These are phyloP conservation scores for Drymodes brunneopygia DNA, from an alignment of 2,113 vertebrate genomes.

Conservation along the genomic window DNA sequence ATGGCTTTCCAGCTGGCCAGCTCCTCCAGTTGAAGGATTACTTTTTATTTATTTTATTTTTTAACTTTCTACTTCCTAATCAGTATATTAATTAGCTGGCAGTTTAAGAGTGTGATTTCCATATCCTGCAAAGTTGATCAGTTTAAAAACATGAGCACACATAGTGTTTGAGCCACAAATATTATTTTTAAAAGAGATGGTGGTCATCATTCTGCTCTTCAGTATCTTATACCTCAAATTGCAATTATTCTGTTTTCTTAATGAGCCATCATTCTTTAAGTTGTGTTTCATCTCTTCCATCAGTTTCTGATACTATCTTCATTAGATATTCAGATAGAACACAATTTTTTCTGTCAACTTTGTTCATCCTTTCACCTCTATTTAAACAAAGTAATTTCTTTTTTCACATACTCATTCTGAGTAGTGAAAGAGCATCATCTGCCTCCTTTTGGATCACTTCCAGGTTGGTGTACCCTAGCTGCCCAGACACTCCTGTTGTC, in stretches of 20 bases:
- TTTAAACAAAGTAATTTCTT: not conserved
- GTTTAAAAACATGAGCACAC: not conserved
- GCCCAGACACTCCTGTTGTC: not conserved
- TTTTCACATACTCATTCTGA: not conserved
- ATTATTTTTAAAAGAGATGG: not conserved
- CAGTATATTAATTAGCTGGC: not conserved
- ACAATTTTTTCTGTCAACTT: not conserved
- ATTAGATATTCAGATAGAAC: not conserved
- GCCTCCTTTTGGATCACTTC: not conserved
- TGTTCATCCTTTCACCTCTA: not conserved
- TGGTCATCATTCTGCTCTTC: not conserved
- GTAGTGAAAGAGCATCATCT: not conserved
- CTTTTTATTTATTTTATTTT: too few species aligned
- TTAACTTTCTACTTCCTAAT: rapidly evolving
- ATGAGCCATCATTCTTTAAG: not conserved
- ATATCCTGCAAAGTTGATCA: not conserved
- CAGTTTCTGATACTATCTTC: not conserved
- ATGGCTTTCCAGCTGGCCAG: not conserved
- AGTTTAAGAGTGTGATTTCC: not conserved
- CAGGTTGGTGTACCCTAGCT: not conserved
- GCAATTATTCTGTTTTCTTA: not conserved
- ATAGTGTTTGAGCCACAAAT: not conserved
- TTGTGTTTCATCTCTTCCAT: not conserved
- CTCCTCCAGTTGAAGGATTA: not conserved
- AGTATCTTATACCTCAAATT: not conserved